Percentiles rank a stretch among this genome's conserved stretches.
phyloP scores from a whole-genome alignment of 2,797 vertebrate genomes.

The Lindbergichthys nudifrons region DNA sequence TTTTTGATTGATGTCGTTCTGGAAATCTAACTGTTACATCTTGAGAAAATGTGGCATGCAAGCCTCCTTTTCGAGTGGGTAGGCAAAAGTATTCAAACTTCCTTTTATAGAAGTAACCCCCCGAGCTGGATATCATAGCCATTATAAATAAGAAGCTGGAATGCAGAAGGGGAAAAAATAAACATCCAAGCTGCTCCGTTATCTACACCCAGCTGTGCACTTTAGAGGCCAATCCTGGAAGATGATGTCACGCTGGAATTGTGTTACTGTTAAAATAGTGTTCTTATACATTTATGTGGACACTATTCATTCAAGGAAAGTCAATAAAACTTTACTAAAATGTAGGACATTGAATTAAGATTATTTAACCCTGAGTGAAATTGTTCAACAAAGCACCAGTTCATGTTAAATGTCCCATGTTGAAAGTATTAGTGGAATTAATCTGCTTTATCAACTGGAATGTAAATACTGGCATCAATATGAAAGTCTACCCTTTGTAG shows the following conservation, averaged over 20 bases:
- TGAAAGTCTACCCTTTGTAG: neutral
- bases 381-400: slow-evolving; percentile 9
- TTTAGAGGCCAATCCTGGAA: slow-evolving; percentile 61
- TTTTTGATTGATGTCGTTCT: slow-evolving; percentile 61
- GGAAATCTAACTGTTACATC: slow-evolving; percentile 71
- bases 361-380: slow-evolving; percentile 21
- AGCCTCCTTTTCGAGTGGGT: slow-evolving; percentile 57
- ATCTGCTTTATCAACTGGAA: neutral
- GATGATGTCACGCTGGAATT: slow-evolving; percentile 74
- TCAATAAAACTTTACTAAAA: slow-evolving; percentile 26
- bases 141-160: slow-evolving; percentile 82
- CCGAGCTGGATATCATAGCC: slow-evolving; percentile 70
- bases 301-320: slow-evolving; percentile 46
- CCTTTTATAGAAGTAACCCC: slow-evolving; percentile 83
- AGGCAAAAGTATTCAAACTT: slow-evolving; percentile 73
- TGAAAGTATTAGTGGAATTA: neutral
- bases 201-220: slow-evolving; percentile 75
- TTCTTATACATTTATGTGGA: slow-evolving; percentile 37
- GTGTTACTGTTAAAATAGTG: slow-evolving; percentile 56
- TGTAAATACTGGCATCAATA: neutral
- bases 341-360: slow-evolving; percentile 27
- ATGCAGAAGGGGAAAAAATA: slow-evolving; percentile 78
- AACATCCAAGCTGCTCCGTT: slow-evolving; percentile 71
- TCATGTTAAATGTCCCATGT: neutral
- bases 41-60: slow-evolving; percentile 65